These are phyloP conservation scores for Chlorospingus flavigularis DNA, from an alignment of 2,797 vertebrate species.

Conservation along the genomic window DNA sequence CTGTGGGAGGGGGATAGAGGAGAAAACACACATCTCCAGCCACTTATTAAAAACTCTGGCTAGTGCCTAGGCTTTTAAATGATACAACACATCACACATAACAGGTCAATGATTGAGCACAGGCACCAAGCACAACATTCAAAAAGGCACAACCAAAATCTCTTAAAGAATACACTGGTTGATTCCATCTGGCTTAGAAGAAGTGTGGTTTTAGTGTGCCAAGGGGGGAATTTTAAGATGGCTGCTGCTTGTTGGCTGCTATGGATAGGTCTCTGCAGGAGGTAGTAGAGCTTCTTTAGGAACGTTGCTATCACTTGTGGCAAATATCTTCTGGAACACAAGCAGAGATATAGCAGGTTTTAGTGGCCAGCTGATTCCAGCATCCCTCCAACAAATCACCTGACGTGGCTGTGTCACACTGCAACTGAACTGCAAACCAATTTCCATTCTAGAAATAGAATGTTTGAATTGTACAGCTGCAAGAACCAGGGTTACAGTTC, in stretches of 20 bases:
- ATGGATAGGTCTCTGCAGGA: not conserved
- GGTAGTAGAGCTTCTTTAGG: not conserved
- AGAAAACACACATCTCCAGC: not conserved
- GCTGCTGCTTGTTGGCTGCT: not conserved
- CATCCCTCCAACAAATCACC: not conserved
- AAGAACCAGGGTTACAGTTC: not conserved
- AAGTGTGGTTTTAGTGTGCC: not conserved
- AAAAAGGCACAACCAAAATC: not conserved
- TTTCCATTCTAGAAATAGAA: not conserved
- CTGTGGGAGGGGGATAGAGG: slow-evolving; percentile 2
- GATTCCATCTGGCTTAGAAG: not conserved
- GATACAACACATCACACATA: not conserved
- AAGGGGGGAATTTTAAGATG: not conserved
- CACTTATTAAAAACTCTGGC: not conserved
- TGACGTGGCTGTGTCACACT: not conserved
- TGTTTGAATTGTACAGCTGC: not conserved
- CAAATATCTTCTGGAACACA: not conserved
- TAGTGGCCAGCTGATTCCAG: not conserved
- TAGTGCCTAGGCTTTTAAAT: not conserved
- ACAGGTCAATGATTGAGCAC: not conserved
- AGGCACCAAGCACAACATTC: not conserved
- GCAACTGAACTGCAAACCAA: not conserved
- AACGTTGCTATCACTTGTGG: not conserved
- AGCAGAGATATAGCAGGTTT: not conserved
- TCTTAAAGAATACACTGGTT: not conserved